Evolutionary conservation across 2,888 invertebrate genomes (phyloP), one percentile per base, ranked within the genome.

Genomic region (Epinotia bilunana): DNA sequence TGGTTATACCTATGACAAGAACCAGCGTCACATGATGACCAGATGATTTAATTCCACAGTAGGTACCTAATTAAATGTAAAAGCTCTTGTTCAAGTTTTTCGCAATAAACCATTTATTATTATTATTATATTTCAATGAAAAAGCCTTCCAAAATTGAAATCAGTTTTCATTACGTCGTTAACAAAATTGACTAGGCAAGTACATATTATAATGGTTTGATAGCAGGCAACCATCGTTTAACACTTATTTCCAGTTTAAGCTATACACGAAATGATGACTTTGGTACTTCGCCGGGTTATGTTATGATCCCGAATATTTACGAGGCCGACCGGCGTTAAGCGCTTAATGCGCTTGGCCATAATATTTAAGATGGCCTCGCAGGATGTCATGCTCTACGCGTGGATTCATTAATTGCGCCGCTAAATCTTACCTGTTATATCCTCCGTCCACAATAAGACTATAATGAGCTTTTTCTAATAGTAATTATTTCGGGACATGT

Each of bases 341-440:
- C 23, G 5, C 33, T 53, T 53, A 55, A 65, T 16, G 12, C 18
- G 20, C 46, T 20, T 20, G 65, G 20, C 65, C 33, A 28, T 67
- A n/a, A 55, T 18, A 39, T 67, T 67, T 55, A 67, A 55, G 55
- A 55, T 55, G 65, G 33, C 55, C 12, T 43, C 12, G 43, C 39
- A 11, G 23, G 23, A 43, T 55, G 55, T 55, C 62, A 71, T 43
- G 55, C 58, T 57, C 39, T 43, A 23, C 46, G 69, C 20, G 58
- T 33, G n/a, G 69, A 46, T 58, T 43, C 46, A 43, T 46, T 58
- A 60, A 60, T 69, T 69, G 58, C 58, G 23, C 23, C 43, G 55
- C 20, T 68, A 46, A 68, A 68, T 68, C 58, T 43, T 53, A 55
- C 18, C 55, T 49, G 49, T 49, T 49, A 49, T 53, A n/a, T 53